Evolutionary conservation across 2,797 vertebrate species (phyloP), one percentile per base, ranked within the genome.

Genomic region (Halcyon leucocephala): DNA sequence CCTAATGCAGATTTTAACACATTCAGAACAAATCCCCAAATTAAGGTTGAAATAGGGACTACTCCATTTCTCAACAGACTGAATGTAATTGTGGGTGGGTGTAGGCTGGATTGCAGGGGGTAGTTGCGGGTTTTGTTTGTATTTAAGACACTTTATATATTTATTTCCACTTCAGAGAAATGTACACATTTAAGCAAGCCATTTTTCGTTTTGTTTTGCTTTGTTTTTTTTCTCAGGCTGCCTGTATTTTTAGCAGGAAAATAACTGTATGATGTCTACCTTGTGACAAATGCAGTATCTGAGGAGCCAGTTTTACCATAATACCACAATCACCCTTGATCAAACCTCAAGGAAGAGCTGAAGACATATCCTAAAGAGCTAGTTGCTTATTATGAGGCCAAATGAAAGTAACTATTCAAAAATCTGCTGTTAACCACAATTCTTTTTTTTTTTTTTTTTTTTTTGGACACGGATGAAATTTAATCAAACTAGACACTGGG

Each of bases 151-250:
- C 8, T 80, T 76, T 0, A 54, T 18, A 42, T 61, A 74, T 71
- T 73, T 74, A 37, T 46, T 90, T 65, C 48, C 25, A 35, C 4
- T 86, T 72, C 70, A 65, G 31, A 61, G 86, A 73, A 94, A 72
- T 11, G 6, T 11, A 28, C 20, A 3, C 18, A 37, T 69, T 62
- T 58, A 62, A 49, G 14, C 2, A 69, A 58, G 4, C 2, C 0
- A 7, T 13, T 1, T 58, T 65, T 51, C 24, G 46, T 9, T 26
- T 51, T 25, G 14, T 26, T 49, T 29, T 28, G 8, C 2, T 4
- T 44, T 21, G 29, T 46, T 44, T 13, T 61, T 24, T 24, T n/a
- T 10, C 18, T 12, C 17, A 49, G 1, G 24, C 44, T 78, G 25
- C 3, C 28, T 25, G 9, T 48, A 73, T 41, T 82, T 76, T 58